Conservation (phyloP, 2,113 vertebrate genomes). For the Chlamydotis undulata region DNA sequence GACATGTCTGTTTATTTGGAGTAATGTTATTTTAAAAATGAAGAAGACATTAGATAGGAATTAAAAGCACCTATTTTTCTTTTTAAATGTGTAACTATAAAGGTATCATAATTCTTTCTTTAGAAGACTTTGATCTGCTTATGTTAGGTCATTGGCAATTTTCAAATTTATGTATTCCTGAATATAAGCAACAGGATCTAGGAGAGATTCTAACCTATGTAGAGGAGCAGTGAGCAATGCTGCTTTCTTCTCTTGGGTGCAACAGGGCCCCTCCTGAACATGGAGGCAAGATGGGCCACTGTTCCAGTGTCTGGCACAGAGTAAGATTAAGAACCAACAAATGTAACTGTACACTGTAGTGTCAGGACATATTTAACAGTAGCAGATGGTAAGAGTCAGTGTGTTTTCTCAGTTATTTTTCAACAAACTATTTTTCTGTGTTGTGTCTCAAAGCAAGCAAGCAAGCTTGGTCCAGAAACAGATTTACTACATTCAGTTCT, state of each 20-base stretch:
- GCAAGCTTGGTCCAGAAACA: neutral
- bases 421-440: slow-evolving; percentile 18
- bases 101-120: neutral
- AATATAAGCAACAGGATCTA: neutral
- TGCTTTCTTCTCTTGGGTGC: neutral
- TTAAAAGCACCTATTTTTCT: neutral
- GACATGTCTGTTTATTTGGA: neutral
- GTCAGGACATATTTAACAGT: neutral
- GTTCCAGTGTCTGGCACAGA: neutral
- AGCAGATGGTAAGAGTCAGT: neutral
- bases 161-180: neutral
- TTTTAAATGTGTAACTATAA: neutral
- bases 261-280: neutral
- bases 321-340: neutral
- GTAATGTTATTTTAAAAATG: neutral
- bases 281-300: neutral
- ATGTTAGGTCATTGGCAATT: neutral
- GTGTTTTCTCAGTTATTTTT: slow-evolving; percentile 41
- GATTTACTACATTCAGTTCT: neutral
- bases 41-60: neutral
- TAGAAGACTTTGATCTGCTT: neutral
- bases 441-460: neutral
- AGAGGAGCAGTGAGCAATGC: neutral
- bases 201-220: neutral
- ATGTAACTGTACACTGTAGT: neutral